Conservation (phyloP, 2,113 vertebrate genomes). For the Coreoperca whiteheadi region DNA sequence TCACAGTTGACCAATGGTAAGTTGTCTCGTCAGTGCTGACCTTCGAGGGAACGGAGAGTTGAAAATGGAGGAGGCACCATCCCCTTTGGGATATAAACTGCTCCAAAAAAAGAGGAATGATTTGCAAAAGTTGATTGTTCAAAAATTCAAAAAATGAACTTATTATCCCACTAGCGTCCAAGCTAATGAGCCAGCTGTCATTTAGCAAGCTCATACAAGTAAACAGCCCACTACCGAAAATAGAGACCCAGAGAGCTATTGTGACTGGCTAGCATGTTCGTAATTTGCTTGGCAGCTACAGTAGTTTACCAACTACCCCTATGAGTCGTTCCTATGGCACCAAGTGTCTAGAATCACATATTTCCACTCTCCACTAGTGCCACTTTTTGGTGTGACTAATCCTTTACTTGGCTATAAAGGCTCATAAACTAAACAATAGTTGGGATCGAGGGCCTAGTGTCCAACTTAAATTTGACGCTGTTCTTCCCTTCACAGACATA, state of each 20-base stretch:
- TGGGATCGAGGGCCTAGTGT: background rate
- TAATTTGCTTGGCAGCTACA: background rate
- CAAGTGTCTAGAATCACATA: background rate
- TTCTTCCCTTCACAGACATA: slow-evolving; percentile 84
- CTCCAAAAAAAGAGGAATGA: background rate
- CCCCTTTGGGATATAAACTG: background rate
- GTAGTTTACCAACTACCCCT: background rate
- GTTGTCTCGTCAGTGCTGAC: background rate
- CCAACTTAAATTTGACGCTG: background rate
- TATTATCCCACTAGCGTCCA: background rate
- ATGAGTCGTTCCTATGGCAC: background rate
- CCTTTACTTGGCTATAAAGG: background rate
- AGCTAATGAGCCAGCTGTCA: background rate
- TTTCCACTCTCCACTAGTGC: no score
- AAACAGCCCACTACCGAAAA: background rate
- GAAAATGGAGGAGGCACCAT: background rate
- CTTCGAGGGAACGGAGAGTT: background rate
- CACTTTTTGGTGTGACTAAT: background rate
- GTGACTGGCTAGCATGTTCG: no score
- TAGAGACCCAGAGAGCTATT: background rate
- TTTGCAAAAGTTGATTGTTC: background rate
- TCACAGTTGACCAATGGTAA: background rate
- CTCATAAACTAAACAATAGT: background rate
- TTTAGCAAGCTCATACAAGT: background rate
- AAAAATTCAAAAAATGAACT: background rate